A percentile compares a stretch with the other conserved stretches of the same genome.
These are phyloP conservation scores for Eilema sororculum DNA, from an alignment of 2,888 invertebrate genomes.

Conservation along the genomic window DNA sequence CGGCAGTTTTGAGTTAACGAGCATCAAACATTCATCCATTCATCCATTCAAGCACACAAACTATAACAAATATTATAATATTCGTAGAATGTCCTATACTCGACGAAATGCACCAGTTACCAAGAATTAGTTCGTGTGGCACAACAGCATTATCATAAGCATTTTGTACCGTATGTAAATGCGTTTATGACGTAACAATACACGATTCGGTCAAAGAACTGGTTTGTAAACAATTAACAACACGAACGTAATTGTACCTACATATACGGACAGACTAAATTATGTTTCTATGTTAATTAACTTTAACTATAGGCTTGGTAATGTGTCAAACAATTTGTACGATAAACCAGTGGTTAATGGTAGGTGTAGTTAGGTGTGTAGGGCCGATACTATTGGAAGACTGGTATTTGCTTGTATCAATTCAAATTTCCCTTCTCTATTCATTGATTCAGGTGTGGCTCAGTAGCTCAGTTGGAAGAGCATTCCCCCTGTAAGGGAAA, in stretches of 20 bases:
- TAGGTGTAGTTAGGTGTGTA: slow-evolving; percentile 1
- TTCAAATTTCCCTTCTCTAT: too few species aligned
- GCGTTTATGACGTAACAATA: slow-evolving; percentile 54
- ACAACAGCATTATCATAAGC: slow-evolving; percentile 42
- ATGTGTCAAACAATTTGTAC: background rate
- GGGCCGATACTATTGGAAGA: background rate
- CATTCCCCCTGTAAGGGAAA: too few species aligned
- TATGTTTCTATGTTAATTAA: slow-evolving; percentile 16
- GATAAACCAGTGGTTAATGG: background rate
- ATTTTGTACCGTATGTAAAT: slow-evolving; percentile 50
- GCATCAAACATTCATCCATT: background rate
- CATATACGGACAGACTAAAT: slow-evolving; percentile 12
- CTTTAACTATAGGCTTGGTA: slow-evolving; percentile 12
- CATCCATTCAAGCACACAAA: too few species aligned
- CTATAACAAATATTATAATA: background rate
- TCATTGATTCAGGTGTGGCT: too few species aligned
- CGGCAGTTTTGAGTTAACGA: background rate
- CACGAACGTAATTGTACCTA: slow-evolving; percentile 3
- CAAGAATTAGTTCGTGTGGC: slow-evolving; percentile 26
- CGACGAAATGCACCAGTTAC: slow-evolving; percentile 13
- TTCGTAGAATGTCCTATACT: background rate
- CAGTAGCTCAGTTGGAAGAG: too few species aligned
- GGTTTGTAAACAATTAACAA: slow-evolving; percentile 55
- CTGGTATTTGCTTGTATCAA: background rate
- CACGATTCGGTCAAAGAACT: slow-evolving; percentile 58